Percentiles rank a stretch among this genome's conserved stretches.
These are phyloP conservation scores for Cremastinae sp. DNA, from an alignment of 2,888 invertebrate genomes.

Conservation along the genomic window DNA sequence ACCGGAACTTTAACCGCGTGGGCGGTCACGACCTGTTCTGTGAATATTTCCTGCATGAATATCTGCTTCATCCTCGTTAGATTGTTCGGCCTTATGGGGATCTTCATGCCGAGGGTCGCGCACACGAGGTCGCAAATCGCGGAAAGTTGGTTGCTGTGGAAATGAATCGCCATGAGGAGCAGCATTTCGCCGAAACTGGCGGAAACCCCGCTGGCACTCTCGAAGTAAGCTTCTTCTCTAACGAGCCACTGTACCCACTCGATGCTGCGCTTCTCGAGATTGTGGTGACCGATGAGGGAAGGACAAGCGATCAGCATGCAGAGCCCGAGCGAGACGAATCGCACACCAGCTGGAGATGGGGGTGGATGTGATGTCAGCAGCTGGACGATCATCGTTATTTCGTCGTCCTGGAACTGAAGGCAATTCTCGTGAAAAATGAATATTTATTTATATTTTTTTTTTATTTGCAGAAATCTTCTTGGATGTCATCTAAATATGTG, in stretches of 20 bases:
- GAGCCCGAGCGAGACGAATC: constrained; percentile 95
- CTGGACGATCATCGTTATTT: constrained; percentile 91
- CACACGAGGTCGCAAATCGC: constrained; percentile 97
- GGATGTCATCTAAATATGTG: too few relatives aligned
- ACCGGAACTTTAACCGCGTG: constrained; percentile 98
- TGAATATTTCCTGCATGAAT: constrained; percentile 98
- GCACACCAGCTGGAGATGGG: constrained; percentile 94
- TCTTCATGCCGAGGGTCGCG: constrained; percentile 96
- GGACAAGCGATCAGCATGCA: constrained; percentile 98
- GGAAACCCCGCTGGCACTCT: constrained; percentile 90
- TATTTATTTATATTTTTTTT: too few relatives aligned
- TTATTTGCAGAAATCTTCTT: too few relatives aligned
- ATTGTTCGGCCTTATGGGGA: constrained; percentile 92
- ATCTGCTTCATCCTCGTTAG: constrained; percentile 94
- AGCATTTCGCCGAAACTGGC: constrained; percentile 98
- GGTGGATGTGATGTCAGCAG: constrained; percentile 94
- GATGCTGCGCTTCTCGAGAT: constrained; percentile 91
- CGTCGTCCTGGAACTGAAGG: constrained; percentile 96
- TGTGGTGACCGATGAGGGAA: constrained; percentile 86
- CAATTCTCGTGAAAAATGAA: too few relatives aligned
- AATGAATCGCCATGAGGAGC: constrained; percentile 97
- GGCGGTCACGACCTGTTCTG: constrained; percentile 97
- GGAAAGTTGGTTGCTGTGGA: constrained; percentile 95
- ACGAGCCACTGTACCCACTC: constrained; percentile 98
- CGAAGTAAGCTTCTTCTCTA: constrained; percentile 93